Evolutionary conservation across 2,888 invertebrate species (phyloP), one percentile per base, ranked within the genome.

Genomic region (Criorhina ranunculi): DNA sequence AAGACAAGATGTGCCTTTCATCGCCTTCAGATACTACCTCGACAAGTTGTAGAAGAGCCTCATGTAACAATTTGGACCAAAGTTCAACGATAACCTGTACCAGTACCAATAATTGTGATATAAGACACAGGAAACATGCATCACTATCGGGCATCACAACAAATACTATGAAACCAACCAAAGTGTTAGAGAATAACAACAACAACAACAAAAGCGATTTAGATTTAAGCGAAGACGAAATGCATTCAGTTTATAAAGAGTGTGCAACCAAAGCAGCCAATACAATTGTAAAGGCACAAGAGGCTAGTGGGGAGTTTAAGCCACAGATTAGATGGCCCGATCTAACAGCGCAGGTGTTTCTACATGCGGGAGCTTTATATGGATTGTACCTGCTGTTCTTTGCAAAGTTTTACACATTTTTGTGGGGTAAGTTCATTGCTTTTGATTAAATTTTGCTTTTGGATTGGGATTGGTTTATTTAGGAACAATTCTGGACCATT

Each of bases 321-420:
- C 93, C 96, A 2, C 92, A 92, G 87, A 94, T 96, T 77, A 93
- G 94, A 90, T 96, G 96, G 96, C 95, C 94, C 0, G 96, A 96
- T 90, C 91, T 96, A 1, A 89, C 92, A 12, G 96, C 93, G 17
- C 96, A 96, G 92, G 87, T 95, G 80, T 94, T 94, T 87, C 92
- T 96, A 88, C 96, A 96, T 91, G 90, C 90, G 76, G 95, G 96
- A 35, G 94, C 94, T 86, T 87, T 95, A 42, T 96, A 96, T 89
- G 96, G 96, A 86, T 86, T 96, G 44, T 95, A 93, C 91, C 93
- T 96, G 89, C 93, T 95, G 69, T 89, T 95, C 86, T 93, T 93
- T 42, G 94, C 94, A 31, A 95, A 93, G 89, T 89, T 95, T 86
- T 93, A 93, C 87, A 96, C 96, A 72, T 91, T 93, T 86, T 88